Percentiles rank a stretch among this genome's conserved stretches.
Evolutionary conservation across 2,888 invertebrate species (phyloP).

Genomic region (Phorcus lineatus): DNA sequence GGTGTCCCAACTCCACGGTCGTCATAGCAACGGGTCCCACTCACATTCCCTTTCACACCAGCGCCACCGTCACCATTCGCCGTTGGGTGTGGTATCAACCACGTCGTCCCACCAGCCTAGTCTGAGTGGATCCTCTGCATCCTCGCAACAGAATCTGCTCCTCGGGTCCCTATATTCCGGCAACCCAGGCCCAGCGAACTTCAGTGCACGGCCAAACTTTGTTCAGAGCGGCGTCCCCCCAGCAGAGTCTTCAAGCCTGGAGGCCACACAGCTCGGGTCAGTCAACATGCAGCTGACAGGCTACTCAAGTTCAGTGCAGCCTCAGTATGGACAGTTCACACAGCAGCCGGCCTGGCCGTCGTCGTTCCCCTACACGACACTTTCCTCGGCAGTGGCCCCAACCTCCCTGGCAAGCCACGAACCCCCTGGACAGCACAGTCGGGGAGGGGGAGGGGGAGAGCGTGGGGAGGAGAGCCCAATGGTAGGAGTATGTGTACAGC

Average conservation of each 20-base stretch:
- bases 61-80: constrained; percentile 54
- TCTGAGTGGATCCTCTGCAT: background rate
- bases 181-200: constrained; percentile 17
- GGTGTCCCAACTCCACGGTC: constrained; percentile 44
- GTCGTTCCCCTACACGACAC: constrained; percentile 8
- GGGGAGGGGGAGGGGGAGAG: constrained; percentile 50
- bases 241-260: constrained; percentile 30
- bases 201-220: constrained; percentile 10
- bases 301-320: constrained; percentile 54
- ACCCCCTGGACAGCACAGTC: constrained; percentile 43
- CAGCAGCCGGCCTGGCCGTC: constrained; percentile 57
- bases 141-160: background rate
- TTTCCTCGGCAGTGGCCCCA: constrained; percentile 29
- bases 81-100: constrained; percentile 34
- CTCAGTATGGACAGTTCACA: constrained; percentile 54
- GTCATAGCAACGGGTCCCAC: constrained; percentile 51
- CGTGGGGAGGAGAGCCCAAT: constrained; percentile 85
- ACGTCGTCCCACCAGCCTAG: background rate
- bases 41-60: constrained; percentile 58
- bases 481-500: constrained; percentile 92
- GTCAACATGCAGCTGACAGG: constrained; percentile 75
- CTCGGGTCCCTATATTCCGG: background rate
- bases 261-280: constrained; percentile 68
- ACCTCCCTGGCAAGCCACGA: constrained; percentile 28
- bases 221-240: constrained; percentile 4